Conservation (phyloP, 2,888 invertebrate genomes). For the Argyra leucocephala region DNA sequence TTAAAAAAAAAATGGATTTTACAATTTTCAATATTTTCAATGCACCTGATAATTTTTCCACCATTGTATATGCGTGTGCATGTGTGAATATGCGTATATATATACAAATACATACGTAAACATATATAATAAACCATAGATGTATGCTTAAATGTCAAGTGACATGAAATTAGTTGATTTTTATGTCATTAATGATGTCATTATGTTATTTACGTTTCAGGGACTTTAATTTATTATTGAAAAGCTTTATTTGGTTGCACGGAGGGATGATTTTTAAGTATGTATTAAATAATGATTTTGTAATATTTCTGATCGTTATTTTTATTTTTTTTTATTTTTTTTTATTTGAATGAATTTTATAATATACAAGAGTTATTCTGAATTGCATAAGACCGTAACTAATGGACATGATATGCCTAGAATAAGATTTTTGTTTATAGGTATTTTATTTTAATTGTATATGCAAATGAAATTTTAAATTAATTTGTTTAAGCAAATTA, state of each 20-base stretch:
- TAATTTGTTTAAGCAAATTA: background rate
- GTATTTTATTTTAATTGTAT: background rate
- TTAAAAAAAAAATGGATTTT: too few species aligned
- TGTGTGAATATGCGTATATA: too few species aligned
- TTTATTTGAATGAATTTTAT: background rate
- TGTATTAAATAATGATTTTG: background rate
- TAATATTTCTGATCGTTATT: background rate
- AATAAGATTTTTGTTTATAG: background rate
- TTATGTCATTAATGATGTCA: slow-evolving; percentile 6
- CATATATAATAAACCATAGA: background rate
- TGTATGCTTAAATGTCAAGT: background rate
- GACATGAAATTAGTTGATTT: slow-evolving; percentile 6
- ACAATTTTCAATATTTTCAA: too few species aligned
- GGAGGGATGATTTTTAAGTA: slow-evolving; percentile 6
- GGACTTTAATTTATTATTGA: slow-evolving; percentile 4
- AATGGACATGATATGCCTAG: background rate
- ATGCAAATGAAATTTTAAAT: background rate
- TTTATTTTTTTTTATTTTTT: too few species aligned
- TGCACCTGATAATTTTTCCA: too few species aligned
- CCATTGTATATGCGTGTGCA: too few species aligned
- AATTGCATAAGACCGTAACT: background rate
- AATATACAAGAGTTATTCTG: background rate
- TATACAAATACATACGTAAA: background rate
- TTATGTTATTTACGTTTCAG: slow-evolving; percentile 6
- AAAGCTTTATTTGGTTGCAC: slow-evolving; percentile 6